Base-by-base conservation (phyloP, 2,888 invertebrate species). In the Noctua janthe region DNA sequence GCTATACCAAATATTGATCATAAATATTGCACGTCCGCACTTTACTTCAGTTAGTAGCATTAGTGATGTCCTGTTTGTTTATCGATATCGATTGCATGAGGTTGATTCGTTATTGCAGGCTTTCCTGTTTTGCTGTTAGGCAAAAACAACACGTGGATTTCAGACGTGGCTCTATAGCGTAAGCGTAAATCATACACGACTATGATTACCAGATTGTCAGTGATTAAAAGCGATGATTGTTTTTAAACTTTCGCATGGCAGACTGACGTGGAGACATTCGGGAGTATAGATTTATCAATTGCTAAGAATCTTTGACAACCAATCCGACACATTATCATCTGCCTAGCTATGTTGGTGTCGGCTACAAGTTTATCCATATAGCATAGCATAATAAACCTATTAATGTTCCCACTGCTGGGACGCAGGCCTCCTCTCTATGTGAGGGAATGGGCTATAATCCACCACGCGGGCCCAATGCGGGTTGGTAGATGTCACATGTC, bases 1-100 rank as follows among this genome's bases (percentile, higher is more conserved):
- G 71, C 70, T 82, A 73, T n/a, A 77, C 67, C 77, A 83, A 87
- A 84, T 86, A 87, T 88, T 81, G 78, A 83, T 73, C 66, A n/a
- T 83, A 83, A 87, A 83, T 75, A 88, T 74, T 72, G 54, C 56
- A 66, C 78, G 47, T 80, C 81, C 78, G 81, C 72, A 79, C 74
- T 85, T 83, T 64, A 80, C 79, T 76, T 74, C 56, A 29, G 43
- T 73, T 35, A 39, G 74, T 56, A 59, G 29, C 79, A 76, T 43
- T 78, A 86, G 76, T 39, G 35, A 76, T 79, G 76, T 77, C 66
- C 78, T 74, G 88, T 86, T 88, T 81, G 72, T 67, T 13, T 82
- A 66, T 73, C 29, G 67, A 74, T 72, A 78, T 77, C 29, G 29
- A 29, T 29, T 74, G 62, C 56, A 49, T 71, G 49, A 43, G 20